Evolutionary conservation across 2,113 vertebrate species (phyloP), one percentile per base, ranked within the genome.

Genomic region (Ophiodon elongatus): DNA sequence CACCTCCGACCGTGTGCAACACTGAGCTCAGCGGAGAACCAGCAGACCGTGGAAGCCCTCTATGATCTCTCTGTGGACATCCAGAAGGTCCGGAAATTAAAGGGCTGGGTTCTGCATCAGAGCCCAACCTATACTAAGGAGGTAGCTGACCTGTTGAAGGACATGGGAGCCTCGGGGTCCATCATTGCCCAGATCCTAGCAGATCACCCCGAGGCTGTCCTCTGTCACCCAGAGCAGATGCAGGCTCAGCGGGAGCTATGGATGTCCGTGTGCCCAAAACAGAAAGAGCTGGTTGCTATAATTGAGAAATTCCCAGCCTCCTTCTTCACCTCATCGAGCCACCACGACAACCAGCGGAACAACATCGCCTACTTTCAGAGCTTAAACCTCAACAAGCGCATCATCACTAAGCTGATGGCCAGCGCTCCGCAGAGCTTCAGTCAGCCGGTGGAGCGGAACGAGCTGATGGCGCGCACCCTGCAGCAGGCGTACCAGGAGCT

Each of bases 271-370:
- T 99, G 97, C 83, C 91, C 94, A 69, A 96, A 94, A 7, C 77
- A 96, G 66, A 94, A 87, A 5, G 95, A 97, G n/a, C 84, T 99
- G 68, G 88, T 98, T 70, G 93, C 88, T 64, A 95, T 99, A 83
- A 97, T 99, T 80, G 95, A 97, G 89, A 97, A 95, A 73, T 99
- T 98, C 91, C 98, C 97, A 19, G 96, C 97, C 23, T 97, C 98
- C 17, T 99, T 99, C 93, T 99, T 99, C 90, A 94, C 93, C 2
- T 85, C 95, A 0, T 89, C 93, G 39, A 82, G 94, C 7, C 81
- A 96, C 91, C 94, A 95, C 0, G 91, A 95, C 84, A 96, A 96
- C 88, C 96, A 95, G 92, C 95, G 91, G 78, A 93, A 94, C 80
- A 99, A 99, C 75, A 94, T 99, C 35, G 41, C 83, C 0, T 97